Evolutionary conservation across 1,140 invertebrate species (phyloP).

Genomic region (Palaemon carinicauda): DNA sequence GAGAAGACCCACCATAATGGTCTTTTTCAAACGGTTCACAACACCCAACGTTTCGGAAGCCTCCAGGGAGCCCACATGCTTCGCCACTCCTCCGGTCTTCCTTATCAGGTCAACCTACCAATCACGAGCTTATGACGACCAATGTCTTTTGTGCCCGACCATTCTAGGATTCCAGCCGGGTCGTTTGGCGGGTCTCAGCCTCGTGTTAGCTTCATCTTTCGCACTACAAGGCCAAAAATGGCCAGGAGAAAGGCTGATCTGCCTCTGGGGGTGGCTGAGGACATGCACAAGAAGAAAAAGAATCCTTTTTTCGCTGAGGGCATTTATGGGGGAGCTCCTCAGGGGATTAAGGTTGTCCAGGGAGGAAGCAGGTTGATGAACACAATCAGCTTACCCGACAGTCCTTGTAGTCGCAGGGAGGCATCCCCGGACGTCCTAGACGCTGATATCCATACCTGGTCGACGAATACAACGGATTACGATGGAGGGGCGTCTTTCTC

Average conservation of each 20-base stretch:
- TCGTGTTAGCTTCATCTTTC: slow-evolving; percentile 45
- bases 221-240: background rate
- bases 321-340: background rate
- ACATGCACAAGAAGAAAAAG: no score
- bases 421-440: slow-evolving; percentile 27
- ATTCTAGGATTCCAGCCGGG: background rate
- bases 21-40: slow-evolving; percentile 22
- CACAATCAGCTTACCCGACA: background rate
- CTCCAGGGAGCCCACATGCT: slow-evolving; percentile 14
- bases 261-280: no score
- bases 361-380: background rate
- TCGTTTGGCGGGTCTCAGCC: background rate
- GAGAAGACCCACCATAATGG: slow-evolving; percentile 27
- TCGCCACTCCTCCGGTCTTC: background rate
- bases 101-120: slow-evolving; percentile 26
- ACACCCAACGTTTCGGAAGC: slow-evolving; percentile 5
- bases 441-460: slow-evolving; percentile 49
- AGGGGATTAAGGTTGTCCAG: background rate
- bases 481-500: slow-evolving; percentile 43
- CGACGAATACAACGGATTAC: slow-evolving; percentile 43
- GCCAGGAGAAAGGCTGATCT: background rate
- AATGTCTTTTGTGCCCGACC: background rate
- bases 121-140: slow-evolving; percentile 47
- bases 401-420: slow-evolving; percentile 28
- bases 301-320: no score